Evolutionary conservation across 2,797 vertebrate genomes (phyloP), one percentile per base, ranked within the genome.

Genomic region (Manis javanica): DNA sequence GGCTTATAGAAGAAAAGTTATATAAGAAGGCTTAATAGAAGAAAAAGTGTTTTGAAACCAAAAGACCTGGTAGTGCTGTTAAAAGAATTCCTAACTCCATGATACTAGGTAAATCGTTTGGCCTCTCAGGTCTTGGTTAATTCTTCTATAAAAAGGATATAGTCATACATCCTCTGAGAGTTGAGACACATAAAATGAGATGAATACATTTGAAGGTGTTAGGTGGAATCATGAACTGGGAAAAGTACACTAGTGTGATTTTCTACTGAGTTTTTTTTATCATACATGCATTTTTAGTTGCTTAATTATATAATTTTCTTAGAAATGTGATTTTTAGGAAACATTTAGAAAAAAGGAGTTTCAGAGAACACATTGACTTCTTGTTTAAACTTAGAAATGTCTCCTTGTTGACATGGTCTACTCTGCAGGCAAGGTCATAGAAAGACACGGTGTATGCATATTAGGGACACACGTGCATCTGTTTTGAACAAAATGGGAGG

Each of bases 181-280:
- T 55, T 55, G 57, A 42, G 31, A 18, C 15, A 85, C 13, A 68
- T 61, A 46, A 61, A 91, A 68, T 59, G 3, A 51, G 21, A 31
- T 31, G 13, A 83, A 16, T 69, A 10, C 0, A 2, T 72, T 53
- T 71, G 24, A 78, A n/a, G 3, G 29, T 66, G 10, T 66, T 37
- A 64, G 11, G 15, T 51, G 5, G 4, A n/a, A 26, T 81, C 31
- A 23, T 81, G 29, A 83, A 68, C 66, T 75, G 37, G 31, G n/a
- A 69, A 53, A 89, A 57, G 69, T 51, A n/a, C 10, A 78, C 39
- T 15, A 55, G 5, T 12, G 11, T 46, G 39, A 59, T 26, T 87
- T 85, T 93, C 74, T 8, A 83, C 29, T 92, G 11, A 46, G 8
- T 68, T 82, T 5, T 87, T 95, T 49, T 95, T 55, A 66, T 66